Conservation (phyloP, 2,888 invertebrate genomes). For the Danaus chrysippus region DNA sequence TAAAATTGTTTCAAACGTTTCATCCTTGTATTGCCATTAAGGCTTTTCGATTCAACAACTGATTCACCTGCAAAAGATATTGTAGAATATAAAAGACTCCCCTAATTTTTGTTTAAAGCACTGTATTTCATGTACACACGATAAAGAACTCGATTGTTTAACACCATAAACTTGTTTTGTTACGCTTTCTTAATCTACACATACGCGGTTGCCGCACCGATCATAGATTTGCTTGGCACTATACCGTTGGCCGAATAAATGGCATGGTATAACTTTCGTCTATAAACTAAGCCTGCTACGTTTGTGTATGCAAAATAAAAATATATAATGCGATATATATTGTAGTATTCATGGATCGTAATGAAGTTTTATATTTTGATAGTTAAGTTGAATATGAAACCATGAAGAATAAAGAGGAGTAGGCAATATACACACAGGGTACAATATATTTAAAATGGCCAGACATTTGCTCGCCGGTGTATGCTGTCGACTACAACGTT, state of each 20-base stretch:
- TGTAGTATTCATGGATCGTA: not conserved
- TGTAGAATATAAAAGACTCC: too few relatives aligned
- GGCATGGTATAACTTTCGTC: not conserved
- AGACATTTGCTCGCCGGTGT: conserved; percentile 10
- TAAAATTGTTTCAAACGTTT: too few relatives aligned
- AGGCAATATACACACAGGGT: too few relatives aligned
- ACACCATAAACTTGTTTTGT: conserved; percentile 42
- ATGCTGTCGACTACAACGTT: conserved; percentile 11
- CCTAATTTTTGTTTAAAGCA: not conserved
- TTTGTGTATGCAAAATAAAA: too few relatives aligned
- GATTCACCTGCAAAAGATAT: not conserved
- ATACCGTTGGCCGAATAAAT: too few relatives aligned
- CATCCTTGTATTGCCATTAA: too few relatives aligned
- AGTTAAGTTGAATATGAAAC: too few relatives aligned
- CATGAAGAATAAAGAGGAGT: too few relatives aligned
- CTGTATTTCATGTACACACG: conserved; percentile 4
- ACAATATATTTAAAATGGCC: not conserved
- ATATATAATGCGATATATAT: not conserved
- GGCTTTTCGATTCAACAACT: too few relatives aligned
- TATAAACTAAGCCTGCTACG: too few relatives aligned
- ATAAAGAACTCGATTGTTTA: conserved; percentile 25
- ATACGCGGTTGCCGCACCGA: conserved; percentile 21
- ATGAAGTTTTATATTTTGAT: not conserved
- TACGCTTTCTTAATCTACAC: conserved; percentile 43
- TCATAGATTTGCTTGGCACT: conserved; percentile 21